Evolutionary conservation across 2,113 vertebrate genomes (phyloP).

Genomic region (Willisornis vidua): DNA sequence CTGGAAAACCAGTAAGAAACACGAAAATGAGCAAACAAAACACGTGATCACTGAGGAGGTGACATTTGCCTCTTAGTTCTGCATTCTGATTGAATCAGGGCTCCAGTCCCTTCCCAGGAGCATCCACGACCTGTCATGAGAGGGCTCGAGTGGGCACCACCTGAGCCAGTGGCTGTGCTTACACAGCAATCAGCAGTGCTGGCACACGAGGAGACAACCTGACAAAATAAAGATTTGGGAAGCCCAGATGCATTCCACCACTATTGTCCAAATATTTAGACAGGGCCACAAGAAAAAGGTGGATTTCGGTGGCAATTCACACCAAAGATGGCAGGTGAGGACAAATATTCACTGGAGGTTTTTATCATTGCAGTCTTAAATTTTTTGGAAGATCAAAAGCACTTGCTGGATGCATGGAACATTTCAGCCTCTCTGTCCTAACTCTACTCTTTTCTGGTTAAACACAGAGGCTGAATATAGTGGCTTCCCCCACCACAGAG

Average conservation of each 20-base stretch:
- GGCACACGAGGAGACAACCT: background rate
- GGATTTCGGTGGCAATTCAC: background rate
- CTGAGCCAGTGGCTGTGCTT: background rate
- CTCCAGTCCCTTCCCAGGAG: background rate
- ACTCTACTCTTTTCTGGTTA: background rate
- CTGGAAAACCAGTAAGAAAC: constrained; percentile 85
- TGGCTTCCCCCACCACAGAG: background rate
- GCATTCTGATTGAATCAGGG: constrained; percentile 92
- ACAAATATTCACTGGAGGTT: background rate
- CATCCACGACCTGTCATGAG: background rate
- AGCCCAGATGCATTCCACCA: background rate
- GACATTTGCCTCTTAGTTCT: constrained; percentile 80
- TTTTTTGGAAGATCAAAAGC: background rate
- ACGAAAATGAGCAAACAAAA: constrained; percentile 74
- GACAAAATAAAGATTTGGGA: background rate
- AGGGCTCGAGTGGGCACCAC: background rate
- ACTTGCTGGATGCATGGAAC: background rate
- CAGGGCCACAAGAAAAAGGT: background rate
- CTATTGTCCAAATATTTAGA: background rate
- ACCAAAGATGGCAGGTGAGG: background rate
- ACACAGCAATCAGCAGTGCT: rapidly evolving
- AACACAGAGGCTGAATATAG: background rate
- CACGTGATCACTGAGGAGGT: constrained; percentile 45
- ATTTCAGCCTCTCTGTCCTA: background rate
- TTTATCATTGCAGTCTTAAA: background rate